Evolutionary conservation across 1,140 invertebrate species (phyloP), one percentile per base, ranked within the genome.

Genomic region (Antheraea mylitta): DNA sequence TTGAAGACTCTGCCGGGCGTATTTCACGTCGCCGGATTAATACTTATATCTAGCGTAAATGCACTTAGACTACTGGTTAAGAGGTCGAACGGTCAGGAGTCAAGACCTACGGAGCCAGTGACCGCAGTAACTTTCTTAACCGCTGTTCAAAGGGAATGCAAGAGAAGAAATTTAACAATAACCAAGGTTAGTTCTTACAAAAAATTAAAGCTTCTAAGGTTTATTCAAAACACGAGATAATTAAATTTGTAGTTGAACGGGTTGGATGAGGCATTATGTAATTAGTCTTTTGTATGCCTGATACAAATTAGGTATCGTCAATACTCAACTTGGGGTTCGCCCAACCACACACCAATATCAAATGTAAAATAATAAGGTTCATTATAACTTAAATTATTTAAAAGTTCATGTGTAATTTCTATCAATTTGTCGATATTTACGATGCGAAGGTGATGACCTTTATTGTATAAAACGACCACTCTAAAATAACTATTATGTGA

Each of bases 1-100:
- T 77, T 95, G 0, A 95, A 96, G 78, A 94, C 92, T 10, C 86
- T 92, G 4, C 94, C 94, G 3, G 93, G 93, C 6, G 77, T 95
- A 3, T 94, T 93, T 61, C 93, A 94, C 72, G 95, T 94, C 22
- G 72, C 92, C 0, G 94, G 95, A 18, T 93, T 95, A 45, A 73
- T 90, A 0, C 67, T 95, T 1, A 94, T 96, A 67, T 93, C 94
- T 30, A 73, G 93, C 3, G 93, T 94, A 0, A 94, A 93, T 7
- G 93, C 92, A 0, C 72, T 94, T 3, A 94, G 94, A 78, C 94
- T 95, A 78, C 86, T 94, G 9, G 91, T 80, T 18, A 94, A 83
- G 22, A 76, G 74, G 48, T 78, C 73, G 3, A 77, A 67, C 64
- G 75, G 75, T 13, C 71, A 72, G 38, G 73, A 80, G 16, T 64